These are phyloP conservation scores for Lethrus apterus DNA, from an alignment of 1,140 invertebrate genomes.

Conservation along the genomic window DNA sequence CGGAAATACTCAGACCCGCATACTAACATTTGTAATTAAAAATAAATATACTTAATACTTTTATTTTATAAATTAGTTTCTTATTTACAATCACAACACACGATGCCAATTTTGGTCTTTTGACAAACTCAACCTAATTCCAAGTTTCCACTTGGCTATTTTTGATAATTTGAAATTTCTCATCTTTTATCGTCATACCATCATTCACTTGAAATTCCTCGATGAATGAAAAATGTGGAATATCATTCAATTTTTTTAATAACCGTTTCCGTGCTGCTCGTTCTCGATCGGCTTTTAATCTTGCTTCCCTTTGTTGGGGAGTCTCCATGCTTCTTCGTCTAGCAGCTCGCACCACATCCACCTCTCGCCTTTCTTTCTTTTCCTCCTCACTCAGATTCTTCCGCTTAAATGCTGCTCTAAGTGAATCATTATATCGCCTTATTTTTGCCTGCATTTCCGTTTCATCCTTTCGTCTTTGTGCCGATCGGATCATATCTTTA, in stretches of 20 bases:
- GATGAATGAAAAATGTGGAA: no score
- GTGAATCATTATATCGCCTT: conserved; percentile 17
- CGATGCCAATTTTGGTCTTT: no score
- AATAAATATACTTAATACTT: no score
- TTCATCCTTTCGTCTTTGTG: conserved; percentile 11
- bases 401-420: conserved; percentile 16
- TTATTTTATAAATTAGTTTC: no score
- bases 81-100: no score
- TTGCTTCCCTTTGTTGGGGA: conserved; percentile 8
- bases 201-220: no score
- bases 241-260: conserved; percentile 9
- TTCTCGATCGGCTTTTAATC: conserved; percentile 18
- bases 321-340: conserved; percentile 15
- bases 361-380: conserved; percentile 11
- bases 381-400: conserved; percentile 15
- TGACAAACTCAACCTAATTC: no score
- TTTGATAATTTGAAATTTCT: no score
- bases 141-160: no score
- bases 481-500: conserved; percentile 13
- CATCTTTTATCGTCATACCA: no score
- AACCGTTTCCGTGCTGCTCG: conserved; percentile 7
- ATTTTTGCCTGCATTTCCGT: conserved; percentile 14
- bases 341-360: conserved; percentile 16
- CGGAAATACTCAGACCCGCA: no score
- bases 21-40: no score